Conservation (phyloP, 2,888 invertebrate species). For the Prosopocoilus inquinatus region DNA sequence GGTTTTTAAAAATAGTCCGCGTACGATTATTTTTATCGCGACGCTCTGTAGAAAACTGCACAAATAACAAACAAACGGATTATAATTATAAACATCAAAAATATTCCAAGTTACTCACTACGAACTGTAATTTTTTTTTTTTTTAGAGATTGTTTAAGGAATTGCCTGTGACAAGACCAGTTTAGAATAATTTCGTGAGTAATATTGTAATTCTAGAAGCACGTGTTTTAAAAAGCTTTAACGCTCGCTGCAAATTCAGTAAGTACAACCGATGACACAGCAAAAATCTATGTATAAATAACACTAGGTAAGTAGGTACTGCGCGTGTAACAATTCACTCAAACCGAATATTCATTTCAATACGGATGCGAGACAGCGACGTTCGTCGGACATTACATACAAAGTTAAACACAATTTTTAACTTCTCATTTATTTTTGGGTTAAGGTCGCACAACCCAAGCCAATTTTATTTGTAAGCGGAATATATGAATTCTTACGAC, state of each 20-base stretch:
- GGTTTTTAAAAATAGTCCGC: conserved; percentile 3
- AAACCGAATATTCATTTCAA: neutral
- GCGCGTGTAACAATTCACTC: conserved; percentile 1
- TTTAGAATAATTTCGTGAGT: neutral
- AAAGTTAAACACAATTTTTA: neutral
- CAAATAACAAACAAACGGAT: no score
- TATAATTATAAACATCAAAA: no score
- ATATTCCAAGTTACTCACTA: no score
- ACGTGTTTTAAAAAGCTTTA: conserved; percentile 2
- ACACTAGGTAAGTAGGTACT: conserved; percentile 2
- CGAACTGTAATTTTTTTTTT: no score
- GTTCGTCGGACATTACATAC: no score
- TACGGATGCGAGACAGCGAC: neutral
- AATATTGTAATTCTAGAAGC: neutral
- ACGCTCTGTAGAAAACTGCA: no score
- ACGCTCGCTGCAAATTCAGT: neutral
- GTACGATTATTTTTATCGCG: conserved; percentile 4
- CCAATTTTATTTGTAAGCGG: neutral
- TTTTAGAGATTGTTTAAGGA: no score
- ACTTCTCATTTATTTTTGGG: conserved; percentile 1
- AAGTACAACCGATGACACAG: conserved; percentile 11
- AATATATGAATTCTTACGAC: no score
- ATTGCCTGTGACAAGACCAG: no score
- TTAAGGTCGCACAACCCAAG: conserved; percentile 2
- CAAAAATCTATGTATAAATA: conserved; percentile 11